Evolutionary conservation across 2,888 invertebrate species (phyloP).

Genomic region (Patella depressa): DNA sequence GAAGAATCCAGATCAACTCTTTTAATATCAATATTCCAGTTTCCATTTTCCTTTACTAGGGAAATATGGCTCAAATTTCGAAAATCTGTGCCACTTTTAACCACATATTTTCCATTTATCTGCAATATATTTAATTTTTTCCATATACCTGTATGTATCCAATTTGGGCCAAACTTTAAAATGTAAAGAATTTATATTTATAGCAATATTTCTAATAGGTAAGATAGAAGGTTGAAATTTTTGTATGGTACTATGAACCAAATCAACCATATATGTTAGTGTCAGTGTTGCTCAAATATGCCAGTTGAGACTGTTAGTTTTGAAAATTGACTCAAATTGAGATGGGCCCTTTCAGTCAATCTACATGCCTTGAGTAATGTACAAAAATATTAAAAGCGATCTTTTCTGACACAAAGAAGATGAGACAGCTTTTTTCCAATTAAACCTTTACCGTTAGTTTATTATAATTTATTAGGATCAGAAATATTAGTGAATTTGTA

Average conservation of each 20-base stretch:
- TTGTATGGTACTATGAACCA: background rate
- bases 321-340: too few species aligned
- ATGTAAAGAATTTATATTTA: background rate
- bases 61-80: constrained; percentile 87
- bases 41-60: constrained; percentile 75
- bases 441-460: too few species aligned
- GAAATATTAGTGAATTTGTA: too few species aligned
- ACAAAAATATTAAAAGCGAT: too few species aligned
- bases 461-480: too few species aligned
- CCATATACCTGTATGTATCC: background rate
- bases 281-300: too few species aligned
- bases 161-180: background rate
- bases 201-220: background rate
- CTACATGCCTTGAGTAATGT: too few species aligned
- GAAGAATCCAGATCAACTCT: constrained; percentile 77
- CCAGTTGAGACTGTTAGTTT: too few species aligned
- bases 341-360: too few species aligned
- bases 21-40: constrained; percentile 77
- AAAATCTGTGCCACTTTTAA: constrained; percentile 94
- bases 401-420: too few species aligned
- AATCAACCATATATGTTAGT: background rate
- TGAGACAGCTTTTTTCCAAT: too few species aligned
- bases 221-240: background rate
- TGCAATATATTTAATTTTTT: constrained; percentile 58
- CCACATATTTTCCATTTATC: constrained; percentile 84